A percentile compares a stretch with the other conserved stretches of the same genome.
Conservation (phyloP, 2,888 invertebrate species). For the Lepidonotus clava region DNA sequence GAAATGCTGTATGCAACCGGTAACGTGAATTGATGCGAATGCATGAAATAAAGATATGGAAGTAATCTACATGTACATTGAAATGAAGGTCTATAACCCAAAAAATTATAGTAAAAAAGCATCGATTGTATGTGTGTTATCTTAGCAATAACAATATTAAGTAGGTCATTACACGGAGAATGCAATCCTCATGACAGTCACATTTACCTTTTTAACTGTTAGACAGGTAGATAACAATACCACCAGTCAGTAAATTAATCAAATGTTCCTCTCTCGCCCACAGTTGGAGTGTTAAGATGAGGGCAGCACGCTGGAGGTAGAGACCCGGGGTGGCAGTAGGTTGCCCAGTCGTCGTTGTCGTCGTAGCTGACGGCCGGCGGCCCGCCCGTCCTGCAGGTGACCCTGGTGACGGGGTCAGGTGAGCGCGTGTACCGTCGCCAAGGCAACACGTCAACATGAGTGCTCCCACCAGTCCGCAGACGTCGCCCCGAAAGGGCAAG, state of each 20-base stretch:
- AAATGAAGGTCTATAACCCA: no score
- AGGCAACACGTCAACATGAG: slow-evolving; percentile 41
- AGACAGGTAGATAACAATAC: background rate
- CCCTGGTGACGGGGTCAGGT: slow-evolving; percentile 30
- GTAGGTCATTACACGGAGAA: background rate
- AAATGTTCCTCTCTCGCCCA: background rate
- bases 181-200: background rate
- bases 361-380: background rate
- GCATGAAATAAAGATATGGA: no score
- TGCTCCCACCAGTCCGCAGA: slow-evolving; percentile 58
- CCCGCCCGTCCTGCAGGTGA: background rate
- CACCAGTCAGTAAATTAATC: background rate
- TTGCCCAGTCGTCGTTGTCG: no score
- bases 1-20: no score
- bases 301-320: background rate
- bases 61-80: no score
- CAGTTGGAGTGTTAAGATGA: slow-evolving; percentile 29
- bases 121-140: no score
- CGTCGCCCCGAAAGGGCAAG: slow-evolving; percentile 76
- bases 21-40: no score
- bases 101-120: no score
- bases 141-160: background rate
- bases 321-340: background rate
- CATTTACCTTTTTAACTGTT: background rate
- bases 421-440: slow-evolving; percentile 21